These are phyloP conservation scores for Passer domesticus DNA, from an alignment of 2,113 vertebrate genomes.

Conservation along the genomic window DNA sequence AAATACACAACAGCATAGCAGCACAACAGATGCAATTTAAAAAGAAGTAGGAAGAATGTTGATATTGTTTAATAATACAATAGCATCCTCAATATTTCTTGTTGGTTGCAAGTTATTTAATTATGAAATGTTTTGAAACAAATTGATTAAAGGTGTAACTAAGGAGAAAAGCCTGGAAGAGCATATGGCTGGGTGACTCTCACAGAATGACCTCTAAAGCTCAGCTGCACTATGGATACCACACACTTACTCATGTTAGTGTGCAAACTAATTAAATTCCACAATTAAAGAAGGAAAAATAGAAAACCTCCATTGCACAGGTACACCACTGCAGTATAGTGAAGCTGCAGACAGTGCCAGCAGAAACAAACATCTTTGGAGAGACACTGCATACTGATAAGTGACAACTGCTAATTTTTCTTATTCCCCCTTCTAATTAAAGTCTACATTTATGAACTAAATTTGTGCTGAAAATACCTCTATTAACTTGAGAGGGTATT, in stretches of 20 bases:
- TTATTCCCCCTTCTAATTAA: neutral
- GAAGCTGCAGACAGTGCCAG: neutral
- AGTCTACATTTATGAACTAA: neutral
- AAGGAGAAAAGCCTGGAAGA: slow-evolving; percentile 7
- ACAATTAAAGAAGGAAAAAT: neutral
- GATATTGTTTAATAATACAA: neutral
- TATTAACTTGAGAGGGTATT: neutral
- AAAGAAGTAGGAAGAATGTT: neutral
- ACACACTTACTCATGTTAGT: neutral
- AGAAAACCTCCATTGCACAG: neutral
- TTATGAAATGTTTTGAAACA: neutral
- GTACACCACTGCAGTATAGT: neutral
- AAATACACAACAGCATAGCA: neutral
- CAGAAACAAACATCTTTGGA: neutral
- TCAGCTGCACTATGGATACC: neutral
- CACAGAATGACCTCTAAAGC: neutral
- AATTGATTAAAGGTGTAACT: neutral
- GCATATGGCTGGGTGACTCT: neutral
- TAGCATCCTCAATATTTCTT: neutral
- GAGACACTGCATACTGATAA: neutral
- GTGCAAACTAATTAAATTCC: neutral
- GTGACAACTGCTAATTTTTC: neutral
- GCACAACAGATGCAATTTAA: neutral
- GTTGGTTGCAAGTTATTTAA: neutral
- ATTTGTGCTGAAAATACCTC: neutral